phyloP scores from a whole-genome alignment of 2,888 invertebrate genomes.

The Aphidius colemani region DNA sequence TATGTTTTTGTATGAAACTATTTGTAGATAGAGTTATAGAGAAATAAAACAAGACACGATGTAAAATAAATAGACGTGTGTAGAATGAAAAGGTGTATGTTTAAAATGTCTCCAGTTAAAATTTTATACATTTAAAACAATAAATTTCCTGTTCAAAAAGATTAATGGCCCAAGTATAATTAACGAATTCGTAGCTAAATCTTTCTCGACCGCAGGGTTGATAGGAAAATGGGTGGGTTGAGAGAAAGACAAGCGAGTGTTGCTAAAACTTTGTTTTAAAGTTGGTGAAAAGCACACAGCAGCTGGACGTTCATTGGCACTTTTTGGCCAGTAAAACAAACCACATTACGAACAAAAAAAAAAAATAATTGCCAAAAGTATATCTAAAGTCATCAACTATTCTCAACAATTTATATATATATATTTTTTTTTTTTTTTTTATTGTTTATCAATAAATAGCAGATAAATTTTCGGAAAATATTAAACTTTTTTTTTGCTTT shows the following conservation, averaged over 20 bases:
- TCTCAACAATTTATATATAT: too few relatives aligned
- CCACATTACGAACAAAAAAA: too few relatives aligned
- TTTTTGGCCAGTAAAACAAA: too few relatives aligned
- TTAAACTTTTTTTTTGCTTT: too few relatives aligned
- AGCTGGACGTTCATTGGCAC: too few relatives aligned
- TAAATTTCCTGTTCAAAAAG: conserved; percentile 23
- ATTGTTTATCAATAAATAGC: too few relatives aligned
- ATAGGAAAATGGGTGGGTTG: not conserved
- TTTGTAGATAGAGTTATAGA: conserved; percentile 5
- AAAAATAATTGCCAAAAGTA: too few relatives aligned
- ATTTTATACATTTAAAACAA: conserved; percentile 22
- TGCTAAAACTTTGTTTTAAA: conserved; percentile 24
- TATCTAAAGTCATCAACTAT: too few relatives aligned
- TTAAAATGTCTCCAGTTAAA: conserved; percentile 26
- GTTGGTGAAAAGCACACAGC: not conserved
- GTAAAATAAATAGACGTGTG: conserved; percentile 4
- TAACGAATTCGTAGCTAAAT: conserved; percentile 30
- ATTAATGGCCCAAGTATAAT: conserved; percentile 29
- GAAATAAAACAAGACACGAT: not conserved
- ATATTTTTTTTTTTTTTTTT: too few relatives aligned
- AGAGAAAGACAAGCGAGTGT: conserved; percentile 15
- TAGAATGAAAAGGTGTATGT: conserved; percentile 14
- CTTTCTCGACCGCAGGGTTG: conserved; percentile 20
- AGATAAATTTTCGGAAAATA: too few relatives aligned
- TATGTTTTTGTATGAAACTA: conserved; percentile 21